A percentile compares a stretch with the other conserved stretches of the same genome.
Evolutionary conservation across 2,113 vertebrate genomes (phyloP).

Genomic region (Syngnathus floridae): DNA sequence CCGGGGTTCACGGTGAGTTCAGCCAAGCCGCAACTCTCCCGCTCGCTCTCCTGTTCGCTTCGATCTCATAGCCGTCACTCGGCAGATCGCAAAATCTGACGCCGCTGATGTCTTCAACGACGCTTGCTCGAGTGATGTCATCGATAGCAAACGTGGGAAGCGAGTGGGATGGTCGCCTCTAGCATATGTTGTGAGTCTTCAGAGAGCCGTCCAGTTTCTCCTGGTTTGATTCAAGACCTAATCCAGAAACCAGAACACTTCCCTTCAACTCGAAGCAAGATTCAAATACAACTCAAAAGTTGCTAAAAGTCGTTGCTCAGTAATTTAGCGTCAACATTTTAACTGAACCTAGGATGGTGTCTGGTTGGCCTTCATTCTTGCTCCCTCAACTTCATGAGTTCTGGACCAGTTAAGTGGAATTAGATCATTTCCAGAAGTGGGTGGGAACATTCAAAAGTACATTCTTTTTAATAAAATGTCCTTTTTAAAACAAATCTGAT

Average conservation of each 20-base stretch:
- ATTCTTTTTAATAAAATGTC: not conserved
- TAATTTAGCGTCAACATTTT: too few relatives aligned
- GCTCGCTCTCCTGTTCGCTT: conserved; percentile 20
- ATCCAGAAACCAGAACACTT: not conserved
- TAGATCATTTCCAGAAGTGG: not conserved
- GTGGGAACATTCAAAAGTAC: not conserved
- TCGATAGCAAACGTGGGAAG: conserved; percentile 3
- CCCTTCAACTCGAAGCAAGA: not conserved
- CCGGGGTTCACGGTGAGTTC: conserved; percentile 71
- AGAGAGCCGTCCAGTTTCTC: not conserved
- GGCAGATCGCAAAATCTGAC: not conserved
- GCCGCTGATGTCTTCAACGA: not conserved
- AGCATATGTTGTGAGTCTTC: not conserved
- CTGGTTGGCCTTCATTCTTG: too few relatives aligned
- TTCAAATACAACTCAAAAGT: too few relatives aligned
- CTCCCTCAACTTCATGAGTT: too few relatives aligned
- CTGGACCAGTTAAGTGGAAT: not conserved
- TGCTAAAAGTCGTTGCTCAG: too few relatives aligned
- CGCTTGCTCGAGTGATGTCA: conserved; percentile 3
- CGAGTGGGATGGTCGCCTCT: not conserved
- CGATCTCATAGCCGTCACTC: not conserved
- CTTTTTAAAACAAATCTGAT: not conserved
- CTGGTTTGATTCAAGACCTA: not conserved
- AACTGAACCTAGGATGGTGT: too few relatives aligned
- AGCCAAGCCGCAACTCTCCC: conserved; percentile 65